Evolutionary conservation across 1,140 invertebrate species (phyloP), one percentile per base, ranked within the genome.

Genomic region (Dendroctonus valens): DNA sequence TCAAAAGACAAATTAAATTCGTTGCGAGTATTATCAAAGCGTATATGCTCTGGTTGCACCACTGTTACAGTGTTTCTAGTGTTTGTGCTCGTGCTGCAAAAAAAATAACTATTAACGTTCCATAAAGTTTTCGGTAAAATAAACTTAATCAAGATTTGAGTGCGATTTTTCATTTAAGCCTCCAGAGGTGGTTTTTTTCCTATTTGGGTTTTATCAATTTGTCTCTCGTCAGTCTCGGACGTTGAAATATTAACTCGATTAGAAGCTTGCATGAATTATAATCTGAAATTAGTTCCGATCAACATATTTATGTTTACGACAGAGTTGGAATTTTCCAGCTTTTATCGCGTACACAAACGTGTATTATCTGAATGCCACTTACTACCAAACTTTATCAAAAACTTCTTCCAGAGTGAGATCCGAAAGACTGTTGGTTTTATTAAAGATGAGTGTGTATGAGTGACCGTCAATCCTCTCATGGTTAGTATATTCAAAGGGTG

Each of bases 361-460:
- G n/a, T 3, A 3, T 7, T 26, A n/a, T 37, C 39, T 60, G 5
- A 14, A n/a, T 26, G 8, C 15, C 58, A 66, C 64, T 59, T 66
- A 66, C 64, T 57, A 59, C 54, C 46, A 59, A 53, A 66, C 39
- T 52, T 51, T 59, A 66, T 66, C 41, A 40, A 59, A 66, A 6
- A 66, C 40, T 51, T 7, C 41, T 59, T 59, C 64, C 44, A 65
- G 42, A 49, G 12, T 63, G 37, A 14, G 41, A 55, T 62, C 8
- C 12, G 39, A 39, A 9, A 50, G 54, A 8, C 59, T 66, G 46
- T 68, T 41, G 37, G 52, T 68, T 44, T 58, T 62, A 9, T 58
- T 54, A 54, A 68, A 68, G 15, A 40, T 42, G 40, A 63, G 38
- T 50, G n/a, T 41, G 44, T 66, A 66, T 6, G 37, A 26, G 37